These are phyloP conservation scores for Mesitornis unicolor DNA, from an alignment of 2,113 vertebrate genomes.

Conservation along the genomic window DNA sequence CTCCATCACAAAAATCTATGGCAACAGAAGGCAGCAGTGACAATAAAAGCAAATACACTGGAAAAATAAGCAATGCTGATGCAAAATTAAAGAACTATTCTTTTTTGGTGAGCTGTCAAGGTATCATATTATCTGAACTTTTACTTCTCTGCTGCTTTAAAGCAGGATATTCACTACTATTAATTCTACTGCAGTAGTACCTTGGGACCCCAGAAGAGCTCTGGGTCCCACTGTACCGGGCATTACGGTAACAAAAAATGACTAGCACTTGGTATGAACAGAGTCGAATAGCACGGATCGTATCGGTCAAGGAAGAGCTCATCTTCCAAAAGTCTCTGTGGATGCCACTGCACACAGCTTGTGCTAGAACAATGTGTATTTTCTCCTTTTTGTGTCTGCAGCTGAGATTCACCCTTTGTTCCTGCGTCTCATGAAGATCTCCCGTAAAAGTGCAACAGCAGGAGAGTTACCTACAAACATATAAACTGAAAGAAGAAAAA, in stretches of 20 bases:
- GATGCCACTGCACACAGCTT: slow-evolving; percentile 61
- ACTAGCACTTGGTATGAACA: slow-evolving; percentile 46
- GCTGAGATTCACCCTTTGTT: slow-evolving; percentile 75
- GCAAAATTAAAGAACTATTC: not conserved
- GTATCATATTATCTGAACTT: not conserved
- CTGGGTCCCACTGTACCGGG: not conserved
- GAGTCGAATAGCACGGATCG: not conserved
- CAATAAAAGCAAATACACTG: not conserved
- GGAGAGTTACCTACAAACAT: slow-evolving; percentile 81
- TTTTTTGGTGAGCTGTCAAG: not conserved
- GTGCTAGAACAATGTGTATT: slow-evolving; percentile 64
- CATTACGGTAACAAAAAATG: not conserved
- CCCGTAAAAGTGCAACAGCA: slow-evolving; percentile 74
- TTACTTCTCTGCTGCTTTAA: slow-evolving; percentile 47
- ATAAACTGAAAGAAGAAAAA: slow-evolving; percentile 85
- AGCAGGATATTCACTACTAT: not conserved
- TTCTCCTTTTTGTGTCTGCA: slow-evolving; percentile 74
- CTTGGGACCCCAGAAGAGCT: not conserved
- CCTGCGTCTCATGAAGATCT: slow-evolving; percentile 77
- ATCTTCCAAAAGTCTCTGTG: slow-evolving; percentile 73
- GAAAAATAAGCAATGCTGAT: not conserved
- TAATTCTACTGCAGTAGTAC: not conserved
- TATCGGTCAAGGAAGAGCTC: slow-evolving; percentile 62
- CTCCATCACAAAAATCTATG: not conserved
- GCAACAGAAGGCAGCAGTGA: not conserved